Conservation (phyloP, 2,113 vertebrate genomes). For the Eptesicus fuscus region DNA sequence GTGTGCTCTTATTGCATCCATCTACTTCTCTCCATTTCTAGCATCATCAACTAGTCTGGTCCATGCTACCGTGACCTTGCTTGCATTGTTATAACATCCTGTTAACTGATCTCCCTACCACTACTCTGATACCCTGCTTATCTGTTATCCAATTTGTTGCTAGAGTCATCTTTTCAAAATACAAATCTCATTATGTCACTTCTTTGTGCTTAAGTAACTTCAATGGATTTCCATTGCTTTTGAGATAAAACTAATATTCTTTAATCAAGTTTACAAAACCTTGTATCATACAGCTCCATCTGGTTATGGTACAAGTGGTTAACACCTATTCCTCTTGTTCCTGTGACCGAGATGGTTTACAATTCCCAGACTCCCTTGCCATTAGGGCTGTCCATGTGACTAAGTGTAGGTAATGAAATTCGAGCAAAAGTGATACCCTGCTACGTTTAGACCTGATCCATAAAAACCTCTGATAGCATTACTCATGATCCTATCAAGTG, state of each 20-base stretch:
- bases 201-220: background rate
- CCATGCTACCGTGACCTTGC: background rate
- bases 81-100: background rate
- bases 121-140: background rate
- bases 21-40: background rate
- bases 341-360: background rate
- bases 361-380: background rate
- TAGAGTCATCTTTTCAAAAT: background rate
- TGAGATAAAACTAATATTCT: background rate
- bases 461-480: background rate
- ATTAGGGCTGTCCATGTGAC: background rate
- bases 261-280: background rate
- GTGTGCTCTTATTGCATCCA: accelerated
- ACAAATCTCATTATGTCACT: background rate
- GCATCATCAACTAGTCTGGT: background rate
- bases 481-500: background rate
- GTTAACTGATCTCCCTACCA: background rate
- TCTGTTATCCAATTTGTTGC: background rate
- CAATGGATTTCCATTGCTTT: background rate
- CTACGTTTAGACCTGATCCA: background rate
- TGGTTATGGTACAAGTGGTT: background rate
- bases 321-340: background rate
- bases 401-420: background rate
- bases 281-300: background rate
- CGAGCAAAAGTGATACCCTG: background rate